phyloP scores from a whole-genome alignment of 2,113 vertebrate genomes.

The Etheostoma cragini region DNA sequence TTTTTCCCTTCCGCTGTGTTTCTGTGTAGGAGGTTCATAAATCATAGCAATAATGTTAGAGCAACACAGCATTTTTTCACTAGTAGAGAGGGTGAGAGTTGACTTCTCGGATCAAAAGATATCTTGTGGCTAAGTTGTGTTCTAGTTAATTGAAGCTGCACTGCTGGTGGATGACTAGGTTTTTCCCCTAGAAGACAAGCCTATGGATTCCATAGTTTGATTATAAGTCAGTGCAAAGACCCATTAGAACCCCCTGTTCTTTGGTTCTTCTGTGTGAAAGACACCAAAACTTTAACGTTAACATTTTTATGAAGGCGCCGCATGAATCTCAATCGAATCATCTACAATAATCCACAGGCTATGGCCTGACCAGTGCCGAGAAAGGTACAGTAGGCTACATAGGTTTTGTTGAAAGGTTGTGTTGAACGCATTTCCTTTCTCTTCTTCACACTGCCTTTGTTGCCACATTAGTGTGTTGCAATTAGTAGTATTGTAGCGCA shows the following conservation, averaged over 20 bases:
- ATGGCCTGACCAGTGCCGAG: no score
- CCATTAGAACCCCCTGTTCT: neutral
- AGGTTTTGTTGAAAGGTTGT: neutral
- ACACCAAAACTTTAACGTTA: neutral
- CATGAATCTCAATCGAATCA: neutral
- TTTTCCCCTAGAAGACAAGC: neutral
- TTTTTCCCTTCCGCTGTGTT: neutral
- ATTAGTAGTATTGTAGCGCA: neutral
- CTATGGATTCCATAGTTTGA: neutral
- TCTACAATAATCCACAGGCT: neutral
- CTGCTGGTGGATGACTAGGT: neutral
- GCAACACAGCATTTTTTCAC: neutral
- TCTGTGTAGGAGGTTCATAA: neutral
- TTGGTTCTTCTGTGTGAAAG: neutral
- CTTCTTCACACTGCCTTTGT: neutral
- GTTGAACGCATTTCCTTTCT: neutral
- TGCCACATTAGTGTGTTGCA: neutral
- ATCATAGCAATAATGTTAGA: neutral
- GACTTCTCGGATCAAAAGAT: neutral
- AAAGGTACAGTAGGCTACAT: no score
- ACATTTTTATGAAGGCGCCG: neutral
- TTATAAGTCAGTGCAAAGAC: neutral
- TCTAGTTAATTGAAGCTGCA: conserved; percentile 21
- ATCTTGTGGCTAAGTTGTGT: neutral
- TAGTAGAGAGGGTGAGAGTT: neutral